These are phyloP conservation scores for Erebia epiphron DNA, from an alignment of 2,888 invertebrate genomes.

Conservation along the genomic window DNA sequence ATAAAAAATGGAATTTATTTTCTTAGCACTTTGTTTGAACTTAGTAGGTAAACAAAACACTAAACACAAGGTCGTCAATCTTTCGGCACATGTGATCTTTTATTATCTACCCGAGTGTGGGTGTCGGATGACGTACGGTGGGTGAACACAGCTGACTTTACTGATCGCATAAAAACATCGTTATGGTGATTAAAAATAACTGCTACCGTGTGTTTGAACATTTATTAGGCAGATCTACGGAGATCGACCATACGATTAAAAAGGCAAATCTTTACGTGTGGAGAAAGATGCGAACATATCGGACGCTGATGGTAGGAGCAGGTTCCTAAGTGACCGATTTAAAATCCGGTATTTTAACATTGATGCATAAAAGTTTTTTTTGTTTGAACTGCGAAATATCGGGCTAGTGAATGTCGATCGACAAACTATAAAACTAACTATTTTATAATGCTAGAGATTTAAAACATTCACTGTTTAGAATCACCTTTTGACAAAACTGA, in stretches of 20 bases:
- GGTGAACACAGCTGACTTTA: conserved; percentile 29
- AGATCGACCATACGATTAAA: too few relatives aligned
- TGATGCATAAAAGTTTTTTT: too few relatives aligned
- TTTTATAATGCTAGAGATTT: neutral
- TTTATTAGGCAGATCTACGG: too few relatives aligned
- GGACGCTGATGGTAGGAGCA: too few relatives aligned
- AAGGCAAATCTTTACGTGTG: too few relatives aligned
- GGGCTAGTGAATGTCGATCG: neutral
- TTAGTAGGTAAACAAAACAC: conserved; percentile 25
- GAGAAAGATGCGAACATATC: too few relatives aligned
- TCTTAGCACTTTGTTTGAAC: neutral
- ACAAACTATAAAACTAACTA: neutral
- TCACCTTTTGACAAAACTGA: conserved; percentile 6
- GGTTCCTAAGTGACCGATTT: too few relatives aligned
- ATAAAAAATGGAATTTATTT: neutral
- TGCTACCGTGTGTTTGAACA: neutral
- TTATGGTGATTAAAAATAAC: conserved; percentile 7
- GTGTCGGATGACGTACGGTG: conserved; percentile 21
- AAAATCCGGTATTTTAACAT: too few relatives aligned
- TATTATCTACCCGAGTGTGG: conserved; percentile 17
- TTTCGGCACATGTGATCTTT: conserved; percentile 28
- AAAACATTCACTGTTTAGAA: neutral
- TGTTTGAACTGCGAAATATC: too few relatives aligned
- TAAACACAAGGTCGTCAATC: conserved; percentile 23
- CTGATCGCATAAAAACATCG: conserved; percentile 27